phyloP scores from a whole-genome alignment of 1,140 invertebrate genomes.

The Caenorhabditis inopinata region DNA sequence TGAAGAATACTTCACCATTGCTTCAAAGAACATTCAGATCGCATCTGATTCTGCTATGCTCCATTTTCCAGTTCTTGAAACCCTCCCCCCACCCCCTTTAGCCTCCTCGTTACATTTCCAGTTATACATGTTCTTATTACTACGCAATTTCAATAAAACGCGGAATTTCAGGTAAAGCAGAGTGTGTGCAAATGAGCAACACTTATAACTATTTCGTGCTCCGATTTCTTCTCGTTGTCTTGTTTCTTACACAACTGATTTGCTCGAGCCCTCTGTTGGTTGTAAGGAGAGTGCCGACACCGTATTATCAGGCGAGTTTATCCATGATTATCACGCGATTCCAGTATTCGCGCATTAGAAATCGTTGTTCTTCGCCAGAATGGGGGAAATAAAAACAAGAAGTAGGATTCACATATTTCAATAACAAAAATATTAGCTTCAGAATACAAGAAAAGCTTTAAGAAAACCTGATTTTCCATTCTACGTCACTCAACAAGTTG shows the following conservation, averaged over 20 bases:
- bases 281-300: not conserved
- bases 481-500: not conserved
- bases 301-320: not conserved
- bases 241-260: not conserved
- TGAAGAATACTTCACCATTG: too few species aligned
- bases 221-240: not conserved
- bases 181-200: slow-evolving; percentile 17
- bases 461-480: too few species aligned
- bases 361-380: too few species aligned
- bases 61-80: too few species aligned
- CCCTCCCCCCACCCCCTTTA: too few species aligned
- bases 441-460: too few species aligned
- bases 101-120: not conserved
- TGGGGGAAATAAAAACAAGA: too few species aligned
- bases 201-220: not conserved
- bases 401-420: too few species aligned
- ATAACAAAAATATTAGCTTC: too few species aligned
- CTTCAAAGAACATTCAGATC: not conserved
- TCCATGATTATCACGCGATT: too few species aligned
- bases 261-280: not conserved
- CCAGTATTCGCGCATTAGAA: too few species aligned
- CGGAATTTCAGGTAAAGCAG: not conserved
- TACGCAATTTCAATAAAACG: not conserved
- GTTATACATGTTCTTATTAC: not conserved
- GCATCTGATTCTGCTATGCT: too few species aligned